Conservation (phyloP, 2,113 vertebrate genomes). For the Rhizomys pruinosus region DNA sequence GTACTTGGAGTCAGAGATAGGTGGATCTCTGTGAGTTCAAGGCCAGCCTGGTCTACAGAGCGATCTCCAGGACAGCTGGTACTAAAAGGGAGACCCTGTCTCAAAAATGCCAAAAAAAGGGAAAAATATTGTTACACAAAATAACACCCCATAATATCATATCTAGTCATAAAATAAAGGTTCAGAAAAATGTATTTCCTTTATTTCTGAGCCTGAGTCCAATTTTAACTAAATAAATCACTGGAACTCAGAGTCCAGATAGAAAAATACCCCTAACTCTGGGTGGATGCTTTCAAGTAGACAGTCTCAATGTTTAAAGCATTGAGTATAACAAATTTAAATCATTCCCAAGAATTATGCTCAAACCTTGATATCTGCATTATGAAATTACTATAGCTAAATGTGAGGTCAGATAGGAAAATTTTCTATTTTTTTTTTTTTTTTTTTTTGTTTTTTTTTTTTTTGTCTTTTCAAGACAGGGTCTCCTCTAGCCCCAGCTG, state of each 20-base stretch:
- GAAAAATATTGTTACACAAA: no score
- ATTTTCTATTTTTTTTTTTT: no score
- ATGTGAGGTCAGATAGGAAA: background rate
- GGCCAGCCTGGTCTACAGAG: no score
- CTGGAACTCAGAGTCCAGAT: background rate
- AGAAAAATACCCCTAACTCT: no score
- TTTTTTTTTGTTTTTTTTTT: no score
- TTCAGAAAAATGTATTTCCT: background rate
- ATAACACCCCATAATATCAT: background rate
- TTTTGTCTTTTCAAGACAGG: no score
- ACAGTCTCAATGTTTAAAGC: constrained; percentile 1
- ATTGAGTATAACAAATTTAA: constrained; percentile 20
- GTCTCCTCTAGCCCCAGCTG: no score
- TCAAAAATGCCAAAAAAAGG: no score
- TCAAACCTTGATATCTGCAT: constrained; percentile 21
- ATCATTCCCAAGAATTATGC: constrained; percentile 36
- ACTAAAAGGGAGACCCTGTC: no score
- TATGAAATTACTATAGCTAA: constrained; percentile 42
- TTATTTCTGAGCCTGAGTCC: background rate
- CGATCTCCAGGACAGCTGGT: no score
- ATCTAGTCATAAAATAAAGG: constrained; percentile 5
- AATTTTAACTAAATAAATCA: constrained; percentile 33
- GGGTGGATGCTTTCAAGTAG: background rate
- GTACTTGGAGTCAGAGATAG: no score
- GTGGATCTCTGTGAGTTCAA: no score